Evolutionary conservation across 2,888 invertebrate species (phyloP).

Genomic region (Strigamia crassipes): DNA sequence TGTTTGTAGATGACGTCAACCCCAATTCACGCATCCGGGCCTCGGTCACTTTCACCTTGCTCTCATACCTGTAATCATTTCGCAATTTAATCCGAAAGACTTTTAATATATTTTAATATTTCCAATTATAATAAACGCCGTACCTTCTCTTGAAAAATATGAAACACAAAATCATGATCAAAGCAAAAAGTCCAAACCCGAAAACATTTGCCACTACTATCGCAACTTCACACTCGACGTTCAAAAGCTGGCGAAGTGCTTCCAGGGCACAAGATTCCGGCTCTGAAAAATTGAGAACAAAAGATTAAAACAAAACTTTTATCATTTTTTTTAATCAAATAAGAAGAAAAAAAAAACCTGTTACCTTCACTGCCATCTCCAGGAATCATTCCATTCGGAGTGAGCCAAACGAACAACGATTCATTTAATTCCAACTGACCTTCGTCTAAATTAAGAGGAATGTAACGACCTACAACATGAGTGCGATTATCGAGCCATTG

Average conservation of each 20-base stretch:
- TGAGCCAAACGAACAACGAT: slow-evolving; percentile 69
- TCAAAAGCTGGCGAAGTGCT: slow-evolving; percentile 69
- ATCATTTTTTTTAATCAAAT: not conserved
- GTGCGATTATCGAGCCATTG: slow-evolving; percentile 58
- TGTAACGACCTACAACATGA: slow-evolving; percentile 56
- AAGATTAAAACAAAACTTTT: not conserved
- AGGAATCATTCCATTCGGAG: slow-evolving; percentile 66
- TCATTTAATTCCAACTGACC: slow-evolving; percentile 63
- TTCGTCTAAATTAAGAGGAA: slow-evolving; percentile 52
- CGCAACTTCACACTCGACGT: slow-evolving; percentile 74
- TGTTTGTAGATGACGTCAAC: slow-evolving; percentile 63
- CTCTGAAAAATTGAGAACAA: slow-evolving; percentile 57
- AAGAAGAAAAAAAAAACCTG: not conserved
- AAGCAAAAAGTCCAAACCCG: slow-evolving; percentile 65
- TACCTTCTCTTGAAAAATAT: slow-evolving; percentile 69
- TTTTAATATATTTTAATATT: not conserved
- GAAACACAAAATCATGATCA: slow-evolving; percentile 66
- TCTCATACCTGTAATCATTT: slow-evolving; percentile 65
- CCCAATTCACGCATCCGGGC: slow-evolving; percentile 74
- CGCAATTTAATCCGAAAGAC: not conserved
- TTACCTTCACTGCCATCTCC: slow-evolving; percentile 66
- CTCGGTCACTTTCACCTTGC: slow-evolving; percentile 67
- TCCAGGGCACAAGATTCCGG: slow-evolving; percentile 69
- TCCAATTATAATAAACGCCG: slow-evolving; percentile 50
- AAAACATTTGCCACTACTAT: slow-evolving; percentile 70